Conservation (phyloP, 2,113 vertebrate species). For the Columba janthina region DNA sequence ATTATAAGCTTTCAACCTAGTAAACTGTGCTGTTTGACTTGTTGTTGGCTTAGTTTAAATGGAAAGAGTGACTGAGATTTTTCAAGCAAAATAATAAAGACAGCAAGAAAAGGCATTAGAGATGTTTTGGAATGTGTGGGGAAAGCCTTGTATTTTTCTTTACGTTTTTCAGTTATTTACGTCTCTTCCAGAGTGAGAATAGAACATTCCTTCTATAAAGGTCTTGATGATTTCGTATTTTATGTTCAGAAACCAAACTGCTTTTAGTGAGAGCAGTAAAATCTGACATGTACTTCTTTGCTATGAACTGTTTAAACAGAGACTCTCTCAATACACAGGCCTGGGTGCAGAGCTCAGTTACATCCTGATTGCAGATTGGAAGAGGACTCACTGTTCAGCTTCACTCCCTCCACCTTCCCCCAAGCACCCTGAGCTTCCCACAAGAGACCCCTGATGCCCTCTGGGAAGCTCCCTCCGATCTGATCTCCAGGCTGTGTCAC, state of each 20-base stretch:
- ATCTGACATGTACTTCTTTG: neutral
- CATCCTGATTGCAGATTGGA: fast-evolving
- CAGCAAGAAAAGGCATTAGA: neutral
- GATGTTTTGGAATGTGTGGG: neutral
- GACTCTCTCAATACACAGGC: neutral
- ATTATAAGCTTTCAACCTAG: neutral
- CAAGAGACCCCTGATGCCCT: neutral
- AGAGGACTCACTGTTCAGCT: neutral
- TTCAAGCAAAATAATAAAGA: neutral
- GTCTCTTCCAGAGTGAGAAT: neutral
- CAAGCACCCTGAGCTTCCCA: neutral
- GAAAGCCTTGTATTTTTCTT: neutral
- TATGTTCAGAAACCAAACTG: neutral
- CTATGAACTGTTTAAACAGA: neutral
- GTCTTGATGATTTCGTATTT: neutral
- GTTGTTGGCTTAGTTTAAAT: neutral
- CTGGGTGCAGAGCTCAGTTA: neutral
- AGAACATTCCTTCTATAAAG: neutral
- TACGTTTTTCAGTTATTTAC: neutral
- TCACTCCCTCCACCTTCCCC: neutral
- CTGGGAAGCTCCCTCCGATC: neutral
- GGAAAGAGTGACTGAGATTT: neutral
- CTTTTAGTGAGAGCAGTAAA: neutral
- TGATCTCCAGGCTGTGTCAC: neutral
- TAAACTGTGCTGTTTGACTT: neutral